Conservation (phyloP, 2,888 invertebrate species). For the Stenolophus ochropezus region DNA sequence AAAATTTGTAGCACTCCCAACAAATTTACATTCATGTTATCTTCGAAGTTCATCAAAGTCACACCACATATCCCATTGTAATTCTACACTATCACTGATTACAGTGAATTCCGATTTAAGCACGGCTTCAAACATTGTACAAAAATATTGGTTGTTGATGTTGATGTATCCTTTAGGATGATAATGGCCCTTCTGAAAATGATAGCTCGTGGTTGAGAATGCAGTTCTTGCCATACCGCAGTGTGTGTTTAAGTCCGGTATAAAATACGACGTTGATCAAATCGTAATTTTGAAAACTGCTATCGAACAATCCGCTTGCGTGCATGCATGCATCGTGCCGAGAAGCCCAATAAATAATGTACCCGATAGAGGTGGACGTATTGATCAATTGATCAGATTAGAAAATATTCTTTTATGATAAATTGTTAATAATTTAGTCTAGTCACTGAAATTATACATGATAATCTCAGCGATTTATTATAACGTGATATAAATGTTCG, state of each 20-base stretch:
- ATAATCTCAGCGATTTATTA: constrained; percentile 41
- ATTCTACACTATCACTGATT: too few species aligned
- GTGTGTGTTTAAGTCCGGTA: not conserved
- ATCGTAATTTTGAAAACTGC: constrained; percentile 14
- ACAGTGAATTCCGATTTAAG: too few species aligned
- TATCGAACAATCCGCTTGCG: constrained; percentile 8
- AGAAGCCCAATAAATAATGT: constrained; percentile 31
- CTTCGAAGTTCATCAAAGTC: too few species aligned
- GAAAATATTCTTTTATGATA: constrained; percentile 37
- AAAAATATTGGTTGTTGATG: too few species aligned
- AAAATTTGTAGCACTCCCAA: too few species aligned
- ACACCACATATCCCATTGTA: too few species aligned
- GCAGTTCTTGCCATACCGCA: not conserved
- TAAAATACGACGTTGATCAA: constrained; percentile 7
- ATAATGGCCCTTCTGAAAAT: not conserved
- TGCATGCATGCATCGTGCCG: constrained; percentile 17
- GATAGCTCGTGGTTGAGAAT: not conserved
- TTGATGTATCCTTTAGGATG: not conserved
- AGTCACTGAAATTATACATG: constrained; percentile 37
- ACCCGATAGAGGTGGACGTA: constrained; percentile 14
- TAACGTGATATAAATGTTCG: constrained; percentile 18
- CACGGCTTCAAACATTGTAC: too few species aligned
- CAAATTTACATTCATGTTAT: too few species aligned
- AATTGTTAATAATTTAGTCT: constrained; percentile 36
- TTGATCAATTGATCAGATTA: constrained; percentile 39